These are phyloP conservation scores for Congeria kusceri DNA, from an alignment of 2,888 invertebrate species.

Conservation along the genomic window DNA sequence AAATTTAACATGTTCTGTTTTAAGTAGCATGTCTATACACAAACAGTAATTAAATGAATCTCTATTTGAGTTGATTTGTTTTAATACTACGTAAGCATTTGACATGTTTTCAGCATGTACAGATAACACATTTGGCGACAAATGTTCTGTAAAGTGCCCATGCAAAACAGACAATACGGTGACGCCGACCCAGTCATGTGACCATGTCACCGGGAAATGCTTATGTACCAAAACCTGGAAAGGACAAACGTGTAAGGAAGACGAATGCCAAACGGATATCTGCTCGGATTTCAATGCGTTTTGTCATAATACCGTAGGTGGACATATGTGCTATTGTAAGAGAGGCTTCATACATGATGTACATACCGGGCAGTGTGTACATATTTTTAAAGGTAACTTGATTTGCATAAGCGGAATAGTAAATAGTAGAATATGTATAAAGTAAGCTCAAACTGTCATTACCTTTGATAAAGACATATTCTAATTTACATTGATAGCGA, in stretches of 20 bases:
- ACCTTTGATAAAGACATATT: too few species aligned
- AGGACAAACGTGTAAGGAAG: neutral
- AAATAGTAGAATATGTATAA: too few species aligned
- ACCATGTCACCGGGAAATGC: neutral
- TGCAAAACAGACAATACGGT: neutral
- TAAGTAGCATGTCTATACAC: too few species aligned
- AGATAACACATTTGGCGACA: neutral
- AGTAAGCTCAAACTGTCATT: too few species aligned
- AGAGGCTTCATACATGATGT: neutral
- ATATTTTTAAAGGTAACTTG: too few species aligned
- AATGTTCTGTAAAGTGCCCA: neutral
- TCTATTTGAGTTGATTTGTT: too few species aligned
- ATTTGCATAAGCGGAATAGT: too few species aligned
- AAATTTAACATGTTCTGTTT: too few species aligned
- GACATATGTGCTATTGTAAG: neutral
- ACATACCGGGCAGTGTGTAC: too few species aligned
- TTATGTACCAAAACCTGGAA: neutral
- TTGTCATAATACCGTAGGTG: neutral
- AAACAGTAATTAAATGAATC: too few species aligned
- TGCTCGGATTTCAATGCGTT: neutral
- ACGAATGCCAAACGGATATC: slow-evolving; percentile 1
- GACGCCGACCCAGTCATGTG: slow-evolving; percentile 8
- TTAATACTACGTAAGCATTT: neutral
- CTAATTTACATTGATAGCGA: too few species aligned
- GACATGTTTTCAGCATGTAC: neutral